Evolutionary conservation across 2,888 invertebrate genomes (phyloP).

Genomic region (Apamea epomidion): DNA sequence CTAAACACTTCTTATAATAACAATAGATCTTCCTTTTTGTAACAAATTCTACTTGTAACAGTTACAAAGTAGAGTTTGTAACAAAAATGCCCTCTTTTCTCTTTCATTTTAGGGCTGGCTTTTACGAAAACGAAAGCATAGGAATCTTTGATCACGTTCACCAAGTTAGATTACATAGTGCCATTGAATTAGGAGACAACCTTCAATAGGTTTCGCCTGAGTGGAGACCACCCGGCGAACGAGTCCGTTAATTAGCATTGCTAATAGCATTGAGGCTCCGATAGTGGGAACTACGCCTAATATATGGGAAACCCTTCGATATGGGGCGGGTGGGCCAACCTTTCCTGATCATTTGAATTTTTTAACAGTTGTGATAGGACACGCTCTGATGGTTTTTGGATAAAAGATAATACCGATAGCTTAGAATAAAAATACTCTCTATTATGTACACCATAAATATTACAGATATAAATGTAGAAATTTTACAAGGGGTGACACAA

Average conservation of each 20-base stretch:
- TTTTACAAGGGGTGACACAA: too few species aligned
- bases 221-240: conserved; percentile 58
- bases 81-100: neutral
- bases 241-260: conserved; percentile 73
- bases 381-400: neutral
- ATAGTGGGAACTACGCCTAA: conserved; percentile 46
- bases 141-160: conserved; percentile 62
- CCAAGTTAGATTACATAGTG: conserved; percentile 53
- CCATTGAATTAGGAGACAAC: conserved; percentile 65
- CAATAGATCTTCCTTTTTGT: neutral
- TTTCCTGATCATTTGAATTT: conserved; percentile 44
- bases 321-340: conserved; percentile 3
- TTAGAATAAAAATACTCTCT: too few species aligned
- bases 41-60: neutral
- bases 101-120: neutral
- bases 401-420: neutral
- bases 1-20: neutral
- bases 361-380: conserved; percentile 16
- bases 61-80: neutral
- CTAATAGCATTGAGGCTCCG: conserved; percentile 67
- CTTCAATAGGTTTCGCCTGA: conserved; percentile 57
- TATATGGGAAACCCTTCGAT: conserved; percentile 43
- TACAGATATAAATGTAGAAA: too few species aligned
- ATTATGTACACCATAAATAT: too few species aligned
- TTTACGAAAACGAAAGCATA: conserved; percentile 14